A percentile compares a stretch with the other conserved stretches of the same genome.
These are phyloP conservation scores for Tricholauxania praeusta DNA, from an alignment of 2,888 invertebrate species.

Conservation along the genomic window DNA sequence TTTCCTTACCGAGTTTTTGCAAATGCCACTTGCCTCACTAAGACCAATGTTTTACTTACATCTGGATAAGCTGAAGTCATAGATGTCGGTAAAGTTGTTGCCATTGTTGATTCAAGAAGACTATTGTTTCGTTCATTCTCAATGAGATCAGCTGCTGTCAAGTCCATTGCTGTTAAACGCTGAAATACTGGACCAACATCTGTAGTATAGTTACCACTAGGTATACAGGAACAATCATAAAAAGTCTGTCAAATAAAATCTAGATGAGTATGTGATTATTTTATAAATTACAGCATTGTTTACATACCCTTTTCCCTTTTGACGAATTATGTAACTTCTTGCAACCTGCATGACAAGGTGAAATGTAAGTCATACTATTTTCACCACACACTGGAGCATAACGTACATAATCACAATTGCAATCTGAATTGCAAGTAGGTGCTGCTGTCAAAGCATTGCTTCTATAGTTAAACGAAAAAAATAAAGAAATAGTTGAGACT, in stretches of 20 bases:
- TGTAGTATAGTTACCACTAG: constrained; percentile 45
- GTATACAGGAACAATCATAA: constrained; percentile 63
- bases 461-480: background rate
- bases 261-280: no score
- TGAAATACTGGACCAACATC: constrained; percentile 52
- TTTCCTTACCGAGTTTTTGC: no score
- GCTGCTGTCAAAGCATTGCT: constrained; percentile 40
- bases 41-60: constrained; percentile 42
- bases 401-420: constrained; percentile 78
- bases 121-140: constrained; percentile 15
- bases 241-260: constrained; percentile 51
- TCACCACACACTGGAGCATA: constrained; percentile 81
- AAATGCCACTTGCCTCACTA: no score
- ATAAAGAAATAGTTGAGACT: no score
- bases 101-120: constrained; percentile 4
- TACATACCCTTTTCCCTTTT: constrained; percentile 68
- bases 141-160: constrained; percentile 34
- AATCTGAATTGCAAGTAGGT: constrained; percentile 73
- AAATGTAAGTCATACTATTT: constrained; percentile 78
- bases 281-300: background rate
- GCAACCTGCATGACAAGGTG: constrained; percentile 86
- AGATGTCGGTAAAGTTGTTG: constrained; percentile 13
- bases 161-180: constrained; percentile 54
- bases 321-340: constrained; percentile 64
- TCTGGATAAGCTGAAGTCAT: constrained; percentile 42